Percentiles rank a stretch among this genome's conserved stretches.
Evolutionary conservation across 2,888 invertebrate genomes (phyloP).

Genomic region (Hyppa rectilinea): DNA sequence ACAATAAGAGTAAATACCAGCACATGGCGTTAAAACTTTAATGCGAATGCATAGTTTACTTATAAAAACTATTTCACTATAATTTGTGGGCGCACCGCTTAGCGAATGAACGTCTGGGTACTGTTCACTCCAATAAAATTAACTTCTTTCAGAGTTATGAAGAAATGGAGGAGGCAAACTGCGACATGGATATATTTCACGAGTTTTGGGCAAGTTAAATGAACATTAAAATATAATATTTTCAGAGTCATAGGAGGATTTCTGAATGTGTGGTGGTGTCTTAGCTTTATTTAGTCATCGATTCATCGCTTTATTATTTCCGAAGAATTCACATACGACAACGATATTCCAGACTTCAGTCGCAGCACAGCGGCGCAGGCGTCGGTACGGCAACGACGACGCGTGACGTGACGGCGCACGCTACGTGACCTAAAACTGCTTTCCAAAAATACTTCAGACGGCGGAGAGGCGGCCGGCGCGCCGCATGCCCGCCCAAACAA

Average conservation of each 20-base stretch:
- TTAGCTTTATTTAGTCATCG: slow-evolving; percentile 12
- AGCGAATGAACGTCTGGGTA: slow-evolving; percentile 69
- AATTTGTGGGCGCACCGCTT: slow-evolving; percentile 64
- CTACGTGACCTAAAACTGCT: slow-evolving; percentile 87
- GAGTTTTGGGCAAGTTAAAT: not conserved
- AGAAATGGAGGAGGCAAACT: slow-evolving; percentile 63
- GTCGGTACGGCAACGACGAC: slow-evolving; percentile 57
- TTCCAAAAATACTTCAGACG: slow-evolving; percentile 89
- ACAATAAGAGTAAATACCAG: slow-evolving; percentile 67
- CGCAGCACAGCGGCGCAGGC: slow-evolving; percentile 1
- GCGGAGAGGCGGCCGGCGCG: slow-evolving; percentile 76
- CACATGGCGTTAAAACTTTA: slow-evolving; percentile 67
- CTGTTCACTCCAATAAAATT: slow-evolving; percentile 74
- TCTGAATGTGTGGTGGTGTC: not conserved
- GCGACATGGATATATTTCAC: not conserved
- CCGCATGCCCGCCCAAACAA: slow-evolving; percentile 75
- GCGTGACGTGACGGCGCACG: slow-evolving; percentile 62
- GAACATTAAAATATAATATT: not conserved
- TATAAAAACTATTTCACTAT: slow-evolving; percentile 49
- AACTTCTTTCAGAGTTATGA: slow-evolving; percentile 63
- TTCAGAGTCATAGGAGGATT: not conserved
- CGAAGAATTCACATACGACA: slow-evolving; percentile 25
- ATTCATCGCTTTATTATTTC: slow-evolving; percentile 44
- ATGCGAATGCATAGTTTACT: slow-evolving; percentile 47
- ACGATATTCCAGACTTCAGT: slow-evolving; percentile 31